These are phyloP conservation scores for Dendrophyllia cribrosa DNA, from an alignment of 64 coral and sea anemone species.

Conservation along the genomic window DNA sequence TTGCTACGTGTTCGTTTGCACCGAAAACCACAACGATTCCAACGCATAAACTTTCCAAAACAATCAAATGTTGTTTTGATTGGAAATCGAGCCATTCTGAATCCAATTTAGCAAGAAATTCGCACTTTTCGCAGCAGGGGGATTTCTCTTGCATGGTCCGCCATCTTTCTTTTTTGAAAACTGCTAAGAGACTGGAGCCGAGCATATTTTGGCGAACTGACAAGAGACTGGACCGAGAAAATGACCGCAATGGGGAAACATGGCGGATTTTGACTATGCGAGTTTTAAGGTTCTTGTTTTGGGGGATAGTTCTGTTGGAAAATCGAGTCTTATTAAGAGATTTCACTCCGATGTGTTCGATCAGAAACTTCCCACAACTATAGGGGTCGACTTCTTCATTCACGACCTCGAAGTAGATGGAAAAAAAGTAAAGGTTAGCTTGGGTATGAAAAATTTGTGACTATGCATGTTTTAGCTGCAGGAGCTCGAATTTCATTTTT, in stretches of 20 bases:
- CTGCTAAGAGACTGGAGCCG: background rate
- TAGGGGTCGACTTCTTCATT: constrained; percentile 94
- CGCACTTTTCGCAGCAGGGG: background rate
- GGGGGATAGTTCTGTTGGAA: constrained; percentile 80
- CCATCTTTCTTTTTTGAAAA: constrained; percentile 12
- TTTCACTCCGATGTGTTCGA: constrained; percentile 74
- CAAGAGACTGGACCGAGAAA: background rate
- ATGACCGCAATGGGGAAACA: background rate
- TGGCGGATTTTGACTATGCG: constrained; percentile 54
- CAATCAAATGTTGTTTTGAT: background rate
- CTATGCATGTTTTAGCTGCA: too few species aligned
- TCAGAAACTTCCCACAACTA: constrained; percentile 67
- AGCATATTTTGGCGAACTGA: background rate
- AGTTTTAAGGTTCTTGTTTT: constrained; percentile 80
- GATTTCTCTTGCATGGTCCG: background rate
- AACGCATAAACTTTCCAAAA: background rate
- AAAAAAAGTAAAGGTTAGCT: constrained; percentile 79
- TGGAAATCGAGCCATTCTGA: constrained; percentile 1
- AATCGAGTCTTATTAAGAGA: constrained; percentile 84
- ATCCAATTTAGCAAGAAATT: background rate
- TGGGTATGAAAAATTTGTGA: too few species aligned
- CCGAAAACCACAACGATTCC: constrained; percentile 16
- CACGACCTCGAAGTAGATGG: constrained; percentile 87
- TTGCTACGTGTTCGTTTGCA: constrained; percentile 3
- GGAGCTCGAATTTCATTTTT: background rate